Evolutionary conservation across 2,888 invertebrate species (phyloP).

Genomic region (Labia minor): DNA sequence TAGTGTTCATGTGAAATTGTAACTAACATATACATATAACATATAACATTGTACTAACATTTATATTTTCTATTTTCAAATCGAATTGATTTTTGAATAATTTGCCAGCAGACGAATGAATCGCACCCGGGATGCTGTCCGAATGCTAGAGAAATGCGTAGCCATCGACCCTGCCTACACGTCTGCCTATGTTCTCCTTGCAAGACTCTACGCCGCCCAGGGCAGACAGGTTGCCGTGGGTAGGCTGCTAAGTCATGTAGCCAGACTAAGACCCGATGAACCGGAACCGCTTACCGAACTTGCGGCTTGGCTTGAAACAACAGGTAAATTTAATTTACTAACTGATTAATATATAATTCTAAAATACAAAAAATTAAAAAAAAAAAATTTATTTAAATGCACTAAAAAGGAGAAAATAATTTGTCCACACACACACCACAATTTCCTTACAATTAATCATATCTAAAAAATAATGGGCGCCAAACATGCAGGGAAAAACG

Average conservation of each 20-base stretch:
- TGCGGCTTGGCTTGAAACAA: constrained; percentile 57
- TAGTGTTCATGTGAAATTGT: too few relatives aligned
- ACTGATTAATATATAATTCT: too few relatives aligned
- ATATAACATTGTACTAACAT: too few relatives aligned
- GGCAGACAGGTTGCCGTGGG: constrained; percentile 31
- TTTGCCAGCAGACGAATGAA: constrained; percentile 50
- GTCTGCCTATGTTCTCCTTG: constrained; percentile 56
- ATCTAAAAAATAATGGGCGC: too few relatives aligned
- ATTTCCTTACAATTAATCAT: too few relatives aligned
- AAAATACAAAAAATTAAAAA: too few relatives aligned
- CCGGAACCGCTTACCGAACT: constrained; percentile 60
- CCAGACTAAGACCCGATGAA: constrained; percentile 54
- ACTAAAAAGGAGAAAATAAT: too few relatives aligned
- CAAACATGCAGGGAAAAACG: too few relatives aligned
- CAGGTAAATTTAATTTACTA: constrained; percentile 41
- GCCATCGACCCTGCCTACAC: constrained; percentile 55
- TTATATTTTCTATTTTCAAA: too few relatives aligned
- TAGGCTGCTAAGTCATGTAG: constrained; percentile 47
- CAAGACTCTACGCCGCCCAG: constrained; percentile 45
- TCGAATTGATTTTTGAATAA: constrained; percentile 14
- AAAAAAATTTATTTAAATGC: too few relatives aligned
- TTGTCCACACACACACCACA: too few relatives aligned
- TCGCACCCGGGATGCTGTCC: constrained; percentile 49
- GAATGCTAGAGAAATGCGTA: constrained; percentile 58
- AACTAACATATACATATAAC: too few relatives aligned